phyloP scores from a whole-genome alignment of 2,797 vertebrate species.

The Epinephelus awoara region DNA sequence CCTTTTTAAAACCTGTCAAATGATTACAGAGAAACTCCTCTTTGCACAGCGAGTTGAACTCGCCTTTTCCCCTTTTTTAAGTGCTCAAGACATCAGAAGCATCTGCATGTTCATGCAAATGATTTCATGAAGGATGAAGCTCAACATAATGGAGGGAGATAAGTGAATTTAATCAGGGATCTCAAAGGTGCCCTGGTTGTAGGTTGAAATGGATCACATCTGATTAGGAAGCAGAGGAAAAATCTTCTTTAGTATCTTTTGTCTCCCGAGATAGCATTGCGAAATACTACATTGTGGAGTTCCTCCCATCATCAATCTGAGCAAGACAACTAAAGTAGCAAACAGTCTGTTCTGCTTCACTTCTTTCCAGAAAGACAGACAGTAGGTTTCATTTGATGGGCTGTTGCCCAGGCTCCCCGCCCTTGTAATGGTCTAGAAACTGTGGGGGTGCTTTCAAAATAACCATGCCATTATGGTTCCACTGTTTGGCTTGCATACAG shows the following conservation, averaged over 20 bases:
- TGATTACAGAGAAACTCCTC: slow-evolving; percentile 68
- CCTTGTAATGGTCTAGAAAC: slow-evolving; percentile 74
- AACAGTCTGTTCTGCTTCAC: slow-evolving; percentile 76
- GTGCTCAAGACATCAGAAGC: slow-evolving; percentile 18
- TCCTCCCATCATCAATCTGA: slow-evolving; percentile 69
- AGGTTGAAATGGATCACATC: slow-evolving; percentile 68
- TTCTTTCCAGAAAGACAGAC: slow-evolving; percentile 71
- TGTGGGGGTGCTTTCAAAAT: slow-evolving; percentile 75
- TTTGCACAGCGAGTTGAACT: slow-evolving; percentile 39
- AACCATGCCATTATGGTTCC: slow-evolving; percentile 72
- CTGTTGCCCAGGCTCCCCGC: slow-evolving; percentile 74
- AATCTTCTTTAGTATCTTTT: slow-evolving; percentile 58
- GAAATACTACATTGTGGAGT: slow-evolving; percentile 59
- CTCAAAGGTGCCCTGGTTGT: slow-evolving; percentile 57
- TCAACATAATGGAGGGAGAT: slow-evolving; percentile 54
- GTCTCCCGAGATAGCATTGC: slow-evolving; percentile 60
- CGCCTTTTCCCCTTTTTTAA: slow-evolving; percentile 29
- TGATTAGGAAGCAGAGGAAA: slow-evolving; percentile 59
- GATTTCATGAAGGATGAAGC: slow-evolving; percentile 36
- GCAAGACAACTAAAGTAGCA: slow-evolving; percentile 68
- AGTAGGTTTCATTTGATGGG: slow-evolving; percentile 79
- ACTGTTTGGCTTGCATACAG: slow-evolving; percentile 68
- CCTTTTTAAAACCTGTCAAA: slow-evolving; percentile 80
- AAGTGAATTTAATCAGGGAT: slow-evolving; percentile 62
- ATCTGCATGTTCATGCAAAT: slow-evolving; percentile 52